phyloP scores from a whole-genome alignment of 2,888 invertebrate genomes.

The Leptinotarsa rubiginosa region DNA sequence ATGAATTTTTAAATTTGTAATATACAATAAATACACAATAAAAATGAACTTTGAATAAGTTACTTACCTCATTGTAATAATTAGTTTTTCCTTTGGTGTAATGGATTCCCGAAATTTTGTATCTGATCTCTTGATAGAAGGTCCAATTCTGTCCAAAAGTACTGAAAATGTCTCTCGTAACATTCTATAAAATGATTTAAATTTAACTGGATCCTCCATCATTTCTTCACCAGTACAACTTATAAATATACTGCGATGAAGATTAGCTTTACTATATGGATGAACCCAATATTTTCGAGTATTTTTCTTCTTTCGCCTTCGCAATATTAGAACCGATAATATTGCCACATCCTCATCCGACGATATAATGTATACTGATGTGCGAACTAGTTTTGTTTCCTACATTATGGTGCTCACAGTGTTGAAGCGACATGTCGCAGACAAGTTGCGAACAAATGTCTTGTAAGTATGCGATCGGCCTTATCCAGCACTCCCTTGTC shows the following conservation, averaged over 20 bases:
- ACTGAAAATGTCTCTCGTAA: neutral
- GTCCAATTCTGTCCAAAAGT: constrained; percentile 8
- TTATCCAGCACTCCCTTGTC: too few species aligned
- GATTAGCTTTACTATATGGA: neutral
- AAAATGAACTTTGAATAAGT: neutral
- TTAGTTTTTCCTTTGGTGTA: neutral
- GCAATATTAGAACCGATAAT: constrained; percentile 1
- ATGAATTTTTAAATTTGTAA: neutral
- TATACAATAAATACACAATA: neutral
- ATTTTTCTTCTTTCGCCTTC: constrained; percentile 2
- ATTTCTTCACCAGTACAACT: constrained; percentile 10
- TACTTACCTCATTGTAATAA: neutral
- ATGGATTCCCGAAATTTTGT: neutral
- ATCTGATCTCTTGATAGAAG: constrained; percentile 4
- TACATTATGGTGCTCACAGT: neutral
- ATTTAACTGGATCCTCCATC: constrained; percentile 2
- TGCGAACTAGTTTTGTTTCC: constrained; percentile 7
- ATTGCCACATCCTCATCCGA: neutral
- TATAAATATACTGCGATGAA: constrained; percentile 8
- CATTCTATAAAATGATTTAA: constrained; percentile 3
- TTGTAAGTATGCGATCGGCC: constrained; percentile 3
- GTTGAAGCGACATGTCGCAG: constrained; percentile 1
- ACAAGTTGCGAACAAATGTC: neutral
- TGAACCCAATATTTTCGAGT: neutral
- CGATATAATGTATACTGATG: neutral